Evolutionary conservation across 2,888 invertebrate genomes (phyloP).

Genomic region (Callosobruchus maculatus): DNA sequence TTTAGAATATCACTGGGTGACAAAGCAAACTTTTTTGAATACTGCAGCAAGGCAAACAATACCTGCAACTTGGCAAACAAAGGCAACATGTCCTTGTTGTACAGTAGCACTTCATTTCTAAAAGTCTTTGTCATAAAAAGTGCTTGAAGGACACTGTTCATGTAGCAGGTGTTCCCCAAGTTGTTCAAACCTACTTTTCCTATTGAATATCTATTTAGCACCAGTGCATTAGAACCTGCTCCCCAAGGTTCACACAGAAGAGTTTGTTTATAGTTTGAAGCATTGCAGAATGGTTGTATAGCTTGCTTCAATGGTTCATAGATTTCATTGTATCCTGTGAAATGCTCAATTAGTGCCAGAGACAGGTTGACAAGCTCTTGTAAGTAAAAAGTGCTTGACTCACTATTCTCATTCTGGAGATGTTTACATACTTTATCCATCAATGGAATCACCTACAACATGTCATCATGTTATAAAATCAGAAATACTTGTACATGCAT

Average conservation of each 20-base stretch:
- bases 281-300: constrained; percentile 39
- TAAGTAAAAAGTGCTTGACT: constrained; percentile 47
- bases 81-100: constrained; percentile 56
- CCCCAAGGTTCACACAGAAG: constrained; percentile 47
- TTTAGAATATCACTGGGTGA: constrained; percentile 70
- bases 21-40: constrained; percentile 63
- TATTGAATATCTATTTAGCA: constrained; percentile 33
- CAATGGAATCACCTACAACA: constrained; percentile 38
- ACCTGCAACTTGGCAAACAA: constrained; percentile 62
- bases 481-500: constrained; percentile 44
- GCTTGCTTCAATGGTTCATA: constrained; percentile 42
- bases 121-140: constrained; percentile 79
- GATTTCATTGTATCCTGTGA: constrained; percentile 39
- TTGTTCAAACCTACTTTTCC: constrained; percentile 74
- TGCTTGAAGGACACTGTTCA: constrained; percentile 85
- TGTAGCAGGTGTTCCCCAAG: constrained; percentile 84
- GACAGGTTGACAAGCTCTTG: constrained; percentile 62
- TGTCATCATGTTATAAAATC: too few species aligned
- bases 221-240: constrained; percentile 30
- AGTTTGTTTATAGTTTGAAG: constrained; percentile 36
- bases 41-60: constrained; percentile 69
- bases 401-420: constrained; percentile 58
- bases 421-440: constrained; percentile 50
- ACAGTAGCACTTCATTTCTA: constrained; percentile 62
- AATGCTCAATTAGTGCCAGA: constrained; percentile 53